Conservation (phyloP, 2,797 vertebrate genomes). For the Streptopelia turtur region DNA sequence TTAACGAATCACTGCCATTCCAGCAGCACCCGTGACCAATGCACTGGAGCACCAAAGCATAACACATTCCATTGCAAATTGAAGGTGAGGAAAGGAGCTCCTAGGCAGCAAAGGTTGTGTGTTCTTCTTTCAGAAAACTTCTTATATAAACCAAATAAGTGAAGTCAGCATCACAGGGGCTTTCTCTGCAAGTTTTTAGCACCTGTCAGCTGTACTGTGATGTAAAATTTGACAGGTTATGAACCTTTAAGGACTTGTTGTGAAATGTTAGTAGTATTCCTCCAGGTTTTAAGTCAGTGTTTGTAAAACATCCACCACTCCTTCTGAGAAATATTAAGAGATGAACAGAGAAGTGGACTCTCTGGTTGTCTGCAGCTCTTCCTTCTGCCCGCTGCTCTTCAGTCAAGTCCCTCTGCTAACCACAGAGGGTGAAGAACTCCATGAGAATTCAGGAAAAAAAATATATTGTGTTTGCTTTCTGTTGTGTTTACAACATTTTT, state of each 20-base stretch:
- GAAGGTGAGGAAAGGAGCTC: neutral
- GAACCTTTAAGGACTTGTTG: neutral
- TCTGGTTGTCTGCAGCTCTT: neutral
- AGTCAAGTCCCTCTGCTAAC: neutral
- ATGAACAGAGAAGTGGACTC: neutral
- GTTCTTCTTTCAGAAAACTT: neutral
- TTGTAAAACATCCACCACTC: neutral
- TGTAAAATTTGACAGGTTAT: neutral
- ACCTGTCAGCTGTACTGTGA: neutral
- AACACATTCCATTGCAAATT: neutral
- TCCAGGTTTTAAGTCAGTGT: neutral
- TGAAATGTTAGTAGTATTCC: neutral
- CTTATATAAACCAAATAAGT: neutral
- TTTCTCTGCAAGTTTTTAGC: neutral
- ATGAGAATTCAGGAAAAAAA: neutral
- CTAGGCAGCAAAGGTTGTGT: neutral
- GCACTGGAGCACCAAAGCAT: neutral
- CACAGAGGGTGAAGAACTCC: neutral
- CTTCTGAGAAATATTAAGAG: neutral
- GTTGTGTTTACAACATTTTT: neutral
- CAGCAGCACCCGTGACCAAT: neutral
- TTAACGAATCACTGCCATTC: neutral
- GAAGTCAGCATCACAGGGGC: neutral
- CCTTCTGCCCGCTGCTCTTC: neutral
- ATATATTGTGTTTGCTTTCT: neutral